A percentile compares a stretch with the other conserved stretches of the same genome.
phyloP scores from a whole-genome alignment of 2,797 vertebrate genomes.

The Loriculus beryllinus region DNA sequence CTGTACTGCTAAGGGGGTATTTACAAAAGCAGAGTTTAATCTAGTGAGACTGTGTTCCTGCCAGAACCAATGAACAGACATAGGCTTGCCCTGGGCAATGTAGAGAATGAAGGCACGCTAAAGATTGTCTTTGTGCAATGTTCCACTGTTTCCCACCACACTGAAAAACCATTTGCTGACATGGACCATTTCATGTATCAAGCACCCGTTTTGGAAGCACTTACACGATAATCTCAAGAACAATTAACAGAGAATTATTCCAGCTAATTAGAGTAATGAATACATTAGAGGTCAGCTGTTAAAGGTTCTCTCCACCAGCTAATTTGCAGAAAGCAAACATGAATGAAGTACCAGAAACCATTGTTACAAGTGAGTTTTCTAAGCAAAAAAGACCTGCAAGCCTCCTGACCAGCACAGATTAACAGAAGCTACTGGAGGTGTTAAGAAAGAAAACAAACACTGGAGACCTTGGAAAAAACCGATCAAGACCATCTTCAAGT shows the following conservation, averaged over 20 bases:
- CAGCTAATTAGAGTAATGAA: not conserved
- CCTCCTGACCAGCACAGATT: not conserved
- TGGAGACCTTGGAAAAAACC: not conserved
- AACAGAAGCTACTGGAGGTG: not conserved
- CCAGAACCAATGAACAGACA: constrained; percentile 9
- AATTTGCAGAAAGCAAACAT: not conserved
- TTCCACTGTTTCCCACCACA: not conserved
- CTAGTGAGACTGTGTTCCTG: constrained; percentile 16
- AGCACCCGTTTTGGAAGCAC: not conserved
- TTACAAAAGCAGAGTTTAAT: constrained; percentile 39
- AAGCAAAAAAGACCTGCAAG: not conserved
- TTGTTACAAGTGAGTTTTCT: not conserved
- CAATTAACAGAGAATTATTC: not conserved
- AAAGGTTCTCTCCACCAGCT: not conserved
- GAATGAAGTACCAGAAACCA: not conserved
- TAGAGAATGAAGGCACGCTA: not conserved
- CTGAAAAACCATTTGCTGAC: not conserved
- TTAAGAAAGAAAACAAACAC: not conserved
- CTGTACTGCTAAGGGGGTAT: not conserved
- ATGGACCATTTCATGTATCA: not conserved
- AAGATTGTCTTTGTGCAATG: not conserved
- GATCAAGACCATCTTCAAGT: not conserved
- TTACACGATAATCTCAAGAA: not conserved
- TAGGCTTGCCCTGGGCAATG: not conserved
- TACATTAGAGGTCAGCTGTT: not conserved